phyloP scores from a whole-genome alignment of 2,797 vertebrate species.

The Synaphobranchus kaupii region DNA sequence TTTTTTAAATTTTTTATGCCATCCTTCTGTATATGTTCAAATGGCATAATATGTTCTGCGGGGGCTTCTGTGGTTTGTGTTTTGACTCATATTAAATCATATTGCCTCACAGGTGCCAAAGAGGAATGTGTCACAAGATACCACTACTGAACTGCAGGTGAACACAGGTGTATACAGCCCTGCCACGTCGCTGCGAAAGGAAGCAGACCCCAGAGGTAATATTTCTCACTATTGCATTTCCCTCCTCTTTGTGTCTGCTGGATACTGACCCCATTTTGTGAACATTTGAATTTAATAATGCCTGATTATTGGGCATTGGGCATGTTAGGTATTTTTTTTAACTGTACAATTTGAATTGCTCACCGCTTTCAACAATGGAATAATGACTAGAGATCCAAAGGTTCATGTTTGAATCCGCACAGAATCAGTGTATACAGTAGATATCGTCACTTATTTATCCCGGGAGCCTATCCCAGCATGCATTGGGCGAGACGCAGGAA shows the following conservation, averaged over 20 bases:
- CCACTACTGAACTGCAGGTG: conserved; percentile 27
- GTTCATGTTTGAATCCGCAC: background rate
- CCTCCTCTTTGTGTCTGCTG: background rate
- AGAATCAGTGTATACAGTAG: background rate
- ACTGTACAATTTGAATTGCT: background rate
- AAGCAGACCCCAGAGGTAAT: conserved; percentile 49
- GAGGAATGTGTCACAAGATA: conserved; percentile 46
- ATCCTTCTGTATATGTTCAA: background rate
- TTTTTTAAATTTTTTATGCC: background rate
- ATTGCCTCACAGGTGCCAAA: background rate
- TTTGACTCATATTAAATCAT: background rate
- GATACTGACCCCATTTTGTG: background rate
- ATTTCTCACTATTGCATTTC: conserved; percentile 26
- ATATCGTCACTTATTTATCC: background rate
- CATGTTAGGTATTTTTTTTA: background rate
- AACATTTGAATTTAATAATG: background rate
- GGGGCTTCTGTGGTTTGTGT: background rate
- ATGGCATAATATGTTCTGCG: conserved; percentile 27
- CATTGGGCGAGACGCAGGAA: too few relatives aligned
- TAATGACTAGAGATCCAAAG: background rate
- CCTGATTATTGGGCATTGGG: background rate
- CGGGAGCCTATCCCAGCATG: too few relatives aligned
- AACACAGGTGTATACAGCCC: conserved; percentile 31
- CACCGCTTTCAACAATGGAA: background rate
- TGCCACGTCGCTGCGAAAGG: conserved; percentile 21